Evolutionary conservation across 2,888 invertebrate species (phyloP), one percentile per base, ranked within the genome.

Genomic region (Drosophila maculinotata): DNA sequence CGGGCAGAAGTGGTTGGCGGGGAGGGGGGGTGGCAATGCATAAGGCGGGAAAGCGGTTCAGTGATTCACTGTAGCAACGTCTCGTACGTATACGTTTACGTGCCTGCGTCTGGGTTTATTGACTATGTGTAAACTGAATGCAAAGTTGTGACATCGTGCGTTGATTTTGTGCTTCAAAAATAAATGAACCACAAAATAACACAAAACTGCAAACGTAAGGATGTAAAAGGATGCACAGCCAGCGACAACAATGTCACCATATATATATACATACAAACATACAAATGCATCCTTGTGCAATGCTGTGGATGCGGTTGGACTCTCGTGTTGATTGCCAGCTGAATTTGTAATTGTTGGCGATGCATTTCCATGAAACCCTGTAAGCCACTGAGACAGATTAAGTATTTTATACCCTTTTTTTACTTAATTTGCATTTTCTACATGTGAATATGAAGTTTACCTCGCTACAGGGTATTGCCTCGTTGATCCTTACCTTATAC

Each of bases 161-260:
- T 79, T 79, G 79, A 77, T 77, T 79, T 83, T 72, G 72, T 76
- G 69, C 72, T 80, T 75, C 63, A 69, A 65, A 80, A 69, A 54
- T 72, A 81, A 72, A 79, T 83, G 75, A 79, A 72, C 69, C 79
- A 64, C 79, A 75, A 72, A 76, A 77, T 75, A 75, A 67, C 60
- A 62, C 38, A 66, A 71, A 67, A 58, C 59, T 54, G 44, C 54
- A 49, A 31, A 23, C 44, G 47, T 15, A 62, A 42, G 52, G 30
- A 47, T 45, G n/a, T n/a, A 28, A 41, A 36, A 42, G 60, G 39
- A 60, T 51, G 49, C 44, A 51, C 25, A 26, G 30, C 20, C n/a
- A 26, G 31, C 26, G 30, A 28, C 52, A 35, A 3, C 12, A n/a
- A 30, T 15, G 12, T 8, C 2, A 44, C 35, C 14, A 35, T 38